These are phyloP conservation scores for Eira barbara DNA, from an alignment of 2,113 vertebrate species.

Conservation along the genomic window DNA sequence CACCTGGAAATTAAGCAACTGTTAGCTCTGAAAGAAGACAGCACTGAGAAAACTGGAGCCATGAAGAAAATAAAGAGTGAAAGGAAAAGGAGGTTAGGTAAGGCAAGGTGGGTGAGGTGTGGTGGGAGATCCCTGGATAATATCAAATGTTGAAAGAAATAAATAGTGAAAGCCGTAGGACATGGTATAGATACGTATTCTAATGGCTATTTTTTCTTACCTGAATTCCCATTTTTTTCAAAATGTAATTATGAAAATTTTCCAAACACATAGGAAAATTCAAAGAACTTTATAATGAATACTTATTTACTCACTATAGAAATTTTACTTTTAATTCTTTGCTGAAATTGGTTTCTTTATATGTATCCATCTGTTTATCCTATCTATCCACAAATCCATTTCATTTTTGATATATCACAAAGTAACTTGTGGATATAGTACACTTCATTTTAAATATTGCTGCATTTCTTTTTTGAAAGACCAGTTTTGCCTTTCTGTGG, in stretches of 20 bases:
- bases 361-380: not conserved
- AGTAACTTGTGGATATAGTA: not conserved
- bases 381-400: not conserved
- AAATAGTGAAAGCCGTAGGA: not conserved
- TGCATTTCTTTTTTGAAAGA: not conserved
- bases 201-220: not conserved
- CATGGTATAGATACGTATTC: not conserved
- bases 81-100: rapidly evolving
- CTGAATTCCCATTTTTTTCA: not conserved
- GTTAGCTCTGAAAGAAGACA: not conserved
- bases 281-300: not conserved
- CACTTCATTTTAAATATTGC: not conserved
- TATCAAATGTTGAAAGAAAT: not conserved
- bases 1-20: not conserved
- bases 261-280: not conserved
- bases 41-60: not conserved
- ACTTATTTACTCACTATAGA: not conserved
- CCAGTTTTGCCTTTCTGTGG: not conserved
- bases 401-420: not conserved
- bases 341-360: not conserved
- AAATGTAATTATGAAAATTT: not conserved
- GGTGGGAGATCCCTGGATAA: rapidly evolving
- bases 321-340: not conserved
- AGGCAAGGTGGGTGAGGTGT: rapidly evolving
- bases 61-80: not conserved